Evolutionary conservation across 35 echinoderm and acorn worm genomes (phyloP).

Genomic region (Apostichopus japonicus): DNA sequence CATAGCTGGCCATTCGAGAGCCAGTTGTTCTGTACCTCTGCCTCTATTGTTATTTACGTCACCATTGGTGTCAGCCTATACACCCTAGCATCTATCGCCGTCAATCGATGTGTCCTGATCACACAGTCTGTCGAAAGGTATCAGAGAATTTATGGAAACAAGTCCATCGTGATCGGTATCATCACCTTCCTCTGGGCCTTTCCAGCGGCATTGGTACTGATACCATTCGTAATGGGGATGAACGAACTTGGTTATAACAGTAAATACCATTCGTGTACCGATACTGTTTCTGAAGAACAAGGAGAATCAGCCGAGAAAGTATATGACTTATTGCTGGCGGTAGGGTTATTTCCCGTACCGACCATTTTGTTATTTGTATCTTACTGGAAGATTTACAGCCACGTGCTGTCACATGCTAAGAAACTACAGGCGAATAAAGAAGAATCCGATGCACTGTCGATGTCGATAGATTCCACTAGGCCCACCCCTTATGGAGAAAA

Average conservation of each 20-base stretch:
- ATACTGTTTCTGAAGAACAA: slow-evolving; percentile 58
- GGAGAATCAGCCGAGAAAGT: slow-evolving; percentile 33
- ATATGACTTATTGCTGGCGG: slow-evolving; percentile 34
- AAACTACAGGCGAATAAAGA: slow-evolving; percentile 35
- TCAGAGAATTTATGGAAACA: slow-evolving; percentile 55
- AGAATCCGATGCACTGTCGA: slow-evolving; percentile 33
- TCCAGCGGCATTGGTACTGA: slow-evolving; percentile 55
- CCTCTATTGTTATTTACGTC: slow-evolving; percentile 67
- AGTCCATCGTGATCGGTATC: slow-evolving; percentile 50
- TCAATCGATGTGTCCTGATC: slow-evolving; percentile 72
- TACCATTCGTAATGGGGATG: slow-evolving; percentile 51
- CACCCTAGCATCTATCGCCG: slow-evolving; percentile 72
- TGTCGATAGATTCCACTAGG: slow-evolving; percentile 4
- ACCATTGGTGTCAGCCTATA: slow-evolving; percentile 74
- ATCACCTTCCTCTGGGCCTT: slow-evolving; percentile 64
- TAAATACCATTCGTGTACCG: slow-evolving; percentile 74
- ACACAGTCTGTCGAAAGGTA: slow-evolving; percentile 64
- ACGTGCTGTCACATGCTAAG: slow-evolving; percentile 37
- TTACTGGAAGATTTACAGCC: slow-evolving; percentile 56
- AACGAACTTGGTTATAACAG: slow-evolving; percentile 77
- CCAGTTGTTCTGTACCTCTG: slow-evolving; percentile 62
- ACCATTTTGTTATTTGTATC: slow-evolving; percentile 35
- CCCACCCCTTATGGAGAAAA: slow-evolving; percentile 29
- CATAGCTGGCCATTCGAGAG: slow-evolving; percentile 63
- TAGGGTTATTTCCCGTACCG: slow-evolving; percentile 42